Base-by-base conservation (phyloP, 2,797 vertebrate species). In the Trematomus bernacchii region DNA sequence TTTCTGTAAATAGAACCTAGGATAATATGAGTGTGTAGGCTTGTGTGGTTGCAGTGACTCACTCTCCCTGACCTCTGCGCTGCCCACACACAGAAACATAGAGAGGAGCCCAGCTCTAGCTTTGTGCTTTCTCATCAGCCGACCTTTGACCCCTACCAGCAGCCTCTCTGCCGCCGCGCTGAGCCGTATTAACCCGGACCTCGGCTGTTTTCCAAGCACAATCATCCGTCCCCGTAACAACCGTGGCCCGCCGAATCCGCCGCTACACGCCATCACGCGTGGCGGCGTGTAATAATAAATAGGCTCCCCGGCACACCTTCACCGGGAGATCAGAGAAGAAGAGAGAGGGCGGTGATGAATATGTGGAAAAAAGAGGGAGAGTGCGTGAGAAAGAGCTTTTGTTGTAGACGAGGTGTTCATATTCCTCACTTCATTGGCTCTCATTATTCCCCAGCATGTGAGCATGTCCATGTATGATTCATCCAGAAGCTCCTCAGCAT, bases 81-180 rank as follows among this genome's bases (percentile, higher is more conserved):
- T 90, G 87, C 92, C 90, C 86, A 93, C 92, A 85, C 89, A 88
- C 79, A 79, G 65, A 83, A 51, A 87, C 73, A 84, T 6, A 76
- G 59, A 72, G 78, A 79, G 66, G 62, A 77, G 67, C 68, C 72
- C 47, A 2, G 55, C 71, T 9, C 78, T 73, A 70, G 88, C 83
- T 80, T 83, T 80, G 76, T 81, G 80, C 75, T 85, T 91, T 91
- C 90, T 92, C 89, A 92, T 91, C 89, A 85, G 79, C 63, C 2
- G 71, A 87, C 76, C 90, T 80, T 58, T 64, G 78, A 85, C 83
- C 80, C 69, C 68, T 63, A 82, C 85, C 74, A 67, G 78, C 85
- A 85, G 82, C 83, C 75, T 80, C 80, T 79, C 78, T 75, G 64
- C 72, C 70, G 71, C 19, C 15, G 70, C 82, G 84, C 87, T 60